Conservation (phyloP, 2,888 invertebrate species). For the Sarcophaga subvicina region DNA sequence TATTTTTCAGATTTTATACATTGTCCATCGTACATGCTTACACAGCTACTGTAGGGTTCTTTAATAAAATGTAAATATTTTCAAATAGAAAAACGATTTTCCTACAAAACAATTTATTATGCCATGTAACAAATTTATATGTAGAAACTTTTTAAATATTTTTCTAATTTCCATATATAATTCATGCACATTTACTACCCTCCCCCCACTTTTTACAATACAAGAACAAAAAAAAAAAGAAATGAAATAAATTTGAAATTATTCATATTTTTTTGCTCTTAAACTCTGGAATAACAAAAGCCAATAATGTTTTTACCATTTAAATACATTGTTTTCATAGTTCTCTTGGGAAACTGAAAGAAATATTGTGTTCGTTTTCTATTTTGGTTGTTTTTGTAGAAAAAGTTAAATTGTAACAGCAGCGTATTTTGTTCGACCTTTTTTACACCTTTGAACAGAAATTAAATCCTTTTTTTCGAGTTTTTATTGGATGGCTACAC, state of each 20-base stretch:
- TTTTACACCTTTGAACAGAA: slow-evolving; percentile 9
- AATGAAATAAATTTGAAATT: neutral
- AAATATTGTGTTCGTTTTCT: too few relatives aligned
- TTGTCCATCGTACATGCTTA: neutral
- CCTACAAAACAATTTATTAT: slow-evolving; percentile 10
- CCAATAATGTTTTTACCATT: slow-evolving; percentile 38
- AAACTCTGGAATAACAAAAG: slow-evolving; percentile 8
- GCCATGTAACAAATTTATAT: neutral
- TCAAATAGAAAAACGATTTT: slow-evolving; percentile 26
- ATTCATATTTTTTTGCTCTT: slow-evolving; percentile 7
- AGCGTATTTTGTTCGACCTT: slow-evolving; percentile 12
- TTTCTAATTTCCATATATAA: slow-evolving; percentile 13
- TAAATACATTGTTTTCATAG: slow-evolving; percentile 32
- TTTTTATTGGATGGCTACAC: neutral
- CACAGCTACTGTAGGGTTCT: neutral
- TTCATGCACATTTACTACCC: too few relatives aligned
- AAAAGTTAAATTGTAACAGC: neutral
- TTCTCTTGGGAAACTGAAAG: slow-evolving; percentile 35
- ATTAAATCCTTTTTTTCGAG: slow-evolving; percentile 14
- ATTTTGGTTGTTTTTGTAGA: neutral
- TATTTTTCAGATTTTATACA: too few relatives aligned
- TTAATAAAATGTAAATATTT: slow-evolving; percentile 42
- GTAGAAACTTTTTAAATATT: slow-evolving; percentile 34
- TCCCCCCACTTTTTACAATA: neutral
- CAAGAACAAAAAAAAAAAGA: neutral